These are phyloP conservation scores for Garrulus glandarius DNA, from an alignment of 2,797 vertebrate species.

Conservation along the genomic window DNA sequence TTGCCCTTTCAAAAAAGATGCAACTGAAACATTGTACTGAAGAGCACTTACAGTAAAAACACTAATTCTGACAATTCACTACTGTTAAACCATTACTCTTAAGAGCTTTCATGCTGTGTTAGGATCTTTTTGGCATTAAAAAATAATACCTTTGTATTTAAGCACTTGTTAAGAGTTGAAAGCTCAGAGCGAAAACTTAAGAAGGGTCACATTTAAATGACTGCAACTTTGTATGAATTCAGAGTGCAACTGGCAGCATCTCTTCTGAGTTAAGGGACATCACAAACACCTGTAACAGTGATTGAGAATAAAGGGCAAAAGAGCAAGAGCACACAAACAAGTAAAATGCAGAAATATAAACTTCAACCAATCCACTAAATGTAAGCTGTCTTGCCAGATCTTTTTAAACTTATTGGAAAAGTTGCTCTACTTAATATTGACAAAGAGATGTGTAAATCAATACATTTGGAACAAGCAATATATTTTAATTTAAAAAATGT, in stretches of 20 bases:
- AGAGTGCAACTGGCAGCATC: not conserved
- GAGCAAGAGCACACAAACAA: constrained; percentile 28
- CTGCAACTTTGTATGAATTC: not conserved
- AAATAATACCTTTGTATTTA: not conserved
- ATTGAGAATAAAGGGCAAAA: constrained; percentile 54
- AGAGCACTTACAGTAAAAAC: not conserved
- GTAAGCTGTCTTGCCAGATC: constrained; percentile 84
- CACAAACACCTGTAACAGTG: constrained; percentile 44
- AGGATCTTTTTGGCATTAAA: not conserved
- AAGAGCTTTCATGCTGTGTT: not conserved
- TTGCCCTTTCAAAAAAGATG: not conserved
- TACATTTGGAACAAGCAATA: constrained; percentile 96
- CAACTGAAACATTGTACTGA: not conserved
- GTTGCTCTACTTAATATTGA: constrained; percentile 94
- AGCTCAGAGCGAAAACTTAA: not conserved
- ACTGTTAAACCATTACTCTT: not conserved
- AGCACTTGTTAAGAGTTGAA: not conserved
- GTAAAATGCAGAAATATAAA: constrained; percentile 70
- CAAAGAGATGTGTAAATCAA: constrained; percentile 93
- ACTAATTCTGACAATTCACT: not conserved
- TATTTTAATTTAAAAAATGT: constrained; percentile 99
- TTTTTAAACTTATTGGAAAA: constrained; percentile 97
- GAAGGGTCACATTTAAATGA: not conserved
- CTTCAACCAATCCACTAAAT: constrained; percentile 83
- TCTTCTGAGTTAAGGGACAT: not conserved